Evolutionary conservation across 2,797 vertebrate genomes (phyloP).

Genomic region (Argya squamiceps): DNA sequence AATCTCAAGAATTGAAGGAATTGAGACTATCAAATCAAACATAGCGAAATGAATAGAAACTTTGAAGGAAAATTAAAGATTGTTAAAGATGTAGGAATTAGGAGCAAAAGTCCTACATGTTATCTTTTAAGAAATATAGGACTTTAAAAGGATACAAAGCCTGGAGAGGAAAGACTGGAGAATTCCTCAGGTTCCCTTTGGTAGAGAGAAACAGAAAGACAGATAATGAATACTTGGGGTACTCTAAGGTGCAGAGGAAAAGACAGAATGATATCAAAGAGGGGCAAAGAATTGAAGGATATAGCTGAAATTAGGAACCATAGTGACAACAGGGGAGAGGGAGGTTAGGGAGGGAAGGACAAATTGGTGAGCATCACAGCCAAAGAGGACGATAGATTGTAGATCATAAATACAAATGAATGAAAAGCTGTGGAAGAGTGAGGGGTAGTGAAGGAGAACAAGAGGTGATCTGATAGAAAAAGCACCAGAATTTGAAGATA

Average conservation of each 20-base stretch:
- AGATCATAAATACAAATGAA: slow-evolving; percentile 23
- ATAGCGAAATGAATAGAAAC: background rate
- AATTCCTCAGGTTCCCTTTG: background rate
- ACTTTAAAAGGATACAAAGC: background rate
- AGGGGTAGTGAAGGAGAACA: slow-evolving; percentile 1
- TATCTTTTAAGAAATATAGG: background rate
- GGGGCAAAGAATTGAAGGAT: background rate
- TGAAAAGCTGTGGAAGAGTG: background rate
- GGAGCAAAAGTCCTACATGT: background rate
- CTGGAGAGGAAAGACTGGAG: background rate
- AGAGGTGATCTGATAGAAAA: background rate
- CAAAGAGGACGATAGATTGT: background rate
- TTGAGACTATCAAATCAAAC: background rate
- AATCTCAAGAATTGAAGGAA: background rate
- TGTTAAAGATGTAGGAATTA: background rate
- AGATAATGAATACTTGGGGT: background rate
- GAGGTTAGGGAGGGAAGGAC: background rate
- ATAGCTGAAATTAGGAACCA: background rate
- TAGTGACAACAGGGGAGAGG: background rate
- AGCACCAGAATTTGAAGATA: background rate
- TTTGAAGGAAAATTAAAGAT: background rate
- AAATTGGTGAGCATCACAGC: background rate
- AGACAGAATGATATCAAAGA: background rate
- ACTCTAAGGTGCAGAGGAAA: background rate
- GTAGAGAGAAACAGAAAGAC: background rate